Evolutionary conservation across 2,797 vertebrate species (phyloP).

Genomic region (Cyprinodon diabolis): DNA sequence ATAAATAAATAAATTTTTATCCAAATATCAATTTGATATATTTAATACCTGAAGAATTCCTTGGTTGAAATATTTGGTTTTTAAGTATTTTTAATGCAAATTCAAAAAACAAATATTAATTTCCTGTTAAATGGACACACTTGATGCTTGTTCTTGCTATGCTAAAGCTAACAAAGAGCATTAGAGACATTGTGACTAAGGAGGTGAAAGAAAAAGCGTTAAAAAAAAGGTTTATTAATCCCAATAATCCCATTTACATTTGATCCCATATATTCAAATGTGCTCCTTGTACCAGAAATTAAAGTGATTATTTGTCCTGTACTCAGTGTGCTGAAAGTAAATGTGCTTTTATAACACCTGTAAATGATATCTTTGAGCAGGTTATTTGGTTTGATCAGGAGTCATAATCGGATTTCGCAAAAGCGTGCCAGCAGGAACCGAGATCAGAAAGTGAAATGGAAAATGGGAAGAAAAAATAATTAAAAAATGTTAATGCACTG

Average conservation of each 20-base stretch:
- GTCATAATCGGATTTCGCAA: background rate
- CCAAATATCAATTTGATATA: background rate
- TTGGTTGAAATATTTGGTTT: background rate
- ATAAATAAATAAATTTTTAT: background rate
- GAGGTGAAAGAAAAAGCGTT: too few species aligned
- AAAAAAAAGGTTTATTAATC: background rate
- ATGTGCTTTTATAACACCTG: background rate
- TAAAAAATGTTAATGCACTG: background rate
- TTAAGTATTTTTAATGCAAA: background rate
- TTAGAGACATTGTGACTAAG: too few species aligned
- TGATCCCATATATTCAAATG: background rate
- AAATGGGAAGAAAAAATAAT: background rate
- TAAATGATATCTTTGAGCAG: background rate
- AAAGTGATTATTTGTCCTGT: background rate
- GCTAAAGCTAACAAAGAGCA: too few species aligned
- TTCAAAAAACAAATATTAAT: background rate
- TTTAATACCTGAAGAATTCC: background rate
- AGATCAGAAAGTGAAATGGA: background rate
- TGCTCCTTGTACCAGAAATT: background rate
- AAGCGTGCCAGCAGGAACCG: background rate
- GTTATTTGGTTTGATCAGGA: background rate
- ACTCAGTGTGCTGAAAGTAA: background rate
- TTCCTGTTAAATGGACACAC: background rate
- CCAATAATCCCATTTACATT: background rate
- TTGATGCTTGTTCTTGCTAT: background rate